Percentiles rank a stretch among this genome's conserved stretches.
Conservation (phyloP, 1,140 invertebrate genomes). For the Trichonephila clavata region DNA sequence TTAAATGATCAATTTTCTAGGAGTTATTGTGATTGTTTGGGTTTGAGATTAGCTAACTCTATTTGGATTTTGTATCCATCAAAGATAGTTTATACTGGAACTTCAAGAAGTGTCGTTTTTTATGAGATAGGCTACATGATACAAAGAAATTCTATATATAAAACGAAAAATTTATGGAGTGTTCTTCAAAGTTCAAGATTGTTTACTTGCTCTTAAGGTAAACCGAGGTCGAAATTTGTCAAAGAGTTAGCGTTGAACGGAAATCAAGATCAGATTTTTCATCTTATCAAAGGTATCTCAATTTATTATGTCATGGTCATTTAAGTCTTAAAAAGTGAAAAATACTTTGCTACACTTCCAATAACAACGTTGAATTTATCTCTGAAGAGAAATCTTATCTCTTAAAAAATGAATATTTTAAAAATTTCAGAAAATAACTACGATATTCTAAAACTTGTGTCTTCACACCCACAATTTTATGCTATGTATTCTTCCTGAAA, state of each 20-base stretch:
- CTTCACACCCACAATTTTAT: no score
- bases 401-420: neutral
- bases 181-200: neutral
- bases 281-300: slow-evolving; percentile 5
- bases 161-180: neutral
- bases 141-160: no score
- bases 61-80: no score
- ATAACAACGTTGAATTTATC: neutral
- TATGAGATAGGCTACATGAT: no score
- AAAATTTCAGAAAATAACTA: no score
- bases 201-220: neutral
- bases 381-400: neutral
- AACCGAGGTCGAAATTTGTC: neutral
- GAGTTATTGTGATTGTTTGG: no score
- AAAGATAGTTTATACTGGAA: no score
- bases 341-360: neutral
- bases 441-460: no score
- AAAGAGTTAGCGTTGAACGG: neutral
- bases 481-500: no score
- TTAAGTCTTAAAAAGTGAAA: neutral
- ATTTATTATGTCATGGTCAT: neutral
- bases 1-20: no score
- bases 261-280: neutral
- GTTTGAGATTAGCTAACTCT: no score
- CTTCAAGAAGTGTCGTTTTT: no score